Conservation (phyloP, 1,140 invertebrate species). For the Pentalonia nigronervosa region DNA sequence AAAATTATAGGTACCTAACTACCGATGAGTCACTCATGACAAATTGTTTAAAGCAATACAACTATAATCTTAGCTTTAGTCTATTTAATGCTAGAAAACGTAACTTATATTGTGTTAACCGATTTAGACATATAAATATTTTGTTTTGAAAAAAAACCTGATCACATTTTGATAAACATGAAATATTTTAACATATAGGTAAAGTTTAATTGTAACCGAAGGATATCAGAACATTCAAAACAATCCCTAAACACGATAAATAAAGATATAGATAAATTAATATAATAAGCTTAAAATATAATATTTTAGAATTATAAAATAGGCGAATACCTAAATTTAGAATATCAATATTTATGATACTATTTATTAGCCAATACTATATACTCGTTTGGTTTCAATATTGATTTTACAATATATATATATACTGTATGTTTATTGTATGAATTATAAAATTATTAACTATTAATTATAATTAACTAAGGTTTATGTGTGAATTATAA, state of each 20-base stretch:
- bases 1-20: background rate
- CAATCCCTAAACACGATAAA: background rate
- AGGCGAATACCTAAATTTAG: background rate
- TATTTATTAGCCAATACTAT: too few relatives aligned
- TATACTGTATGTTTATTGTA: background rate
- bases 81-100: background rate
- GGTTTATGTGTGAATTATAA: background rate
- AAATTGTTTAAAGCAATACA: background rate
- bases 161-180: background rate
- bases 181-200: background rate
- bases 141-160: background rate
- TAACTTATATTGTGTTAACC: background rate
- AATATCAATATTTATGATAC: background rate
- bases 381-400: background rate
- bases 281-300: background rate
- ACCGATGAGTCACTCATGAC: background rate
- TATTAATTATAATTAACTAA: background rate
- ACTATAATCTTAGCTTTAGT: background rate
- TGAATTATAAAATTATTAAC: background rate
- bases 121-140: background rate
- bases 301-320: background rate
- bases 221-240: background rate
- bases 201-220: background rate
- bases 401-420: background rate
- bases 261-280: background rate